Percentiles rank a stretch among this genome's conserved stretches.
Evolutionary conservation across 2,888 invertebrate species (phyloP).

Genomic region (Caenorhabditis parvicauda): DNA sequence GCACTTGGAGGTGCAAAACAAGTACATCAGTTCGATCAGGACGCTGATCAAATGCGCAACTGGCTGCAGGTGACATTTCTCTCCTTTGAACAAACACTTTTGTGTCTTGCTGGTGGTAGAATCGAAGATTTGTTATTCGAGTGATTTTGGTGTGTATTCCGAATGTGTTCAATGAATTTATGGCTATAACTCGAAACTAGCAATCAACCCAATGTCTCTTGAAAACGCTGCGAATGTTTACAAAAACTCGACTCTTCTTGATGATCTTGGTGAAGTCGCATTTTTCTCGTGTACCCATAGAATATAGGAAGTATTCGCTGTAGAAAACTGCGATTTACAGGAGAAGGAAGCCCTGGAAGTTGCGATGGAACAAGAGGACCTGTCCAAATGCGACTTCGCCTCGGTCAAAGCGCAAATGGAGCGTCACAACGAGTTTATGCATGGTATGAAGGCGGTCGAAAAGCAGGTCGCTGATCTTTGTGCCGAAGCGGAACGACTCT

Average conservation of each 20-base stretch:
- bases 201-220: too few species aligned
- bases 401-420: conserved; percentile 71
- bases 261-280: too few species aligned
- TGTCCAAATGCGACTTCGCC: conserved; percentile 69
- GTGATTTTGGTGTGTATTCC: conserved; percentile 56
- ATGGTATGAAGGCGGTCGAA: conserved; percentile 85
- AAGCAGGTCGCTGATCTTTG: conserved; percentile 74
- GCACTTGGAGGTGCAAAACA: conserved; percentile 79
- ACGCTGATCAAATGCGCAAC: conserved; percentile 90
- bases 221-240: too few species aligned
- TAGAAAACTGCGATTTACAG: too few species aligned
- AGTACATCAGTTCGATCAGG: conserved; percentile 85
- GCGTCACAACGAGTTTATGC: conserved; percentile 82
- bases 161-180: conserved; percentile 1
- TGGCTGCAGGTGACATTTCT: too few species aligned
- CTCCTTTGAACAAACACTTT: too few species aligned
- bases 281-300: background rate
- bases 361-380: conserved; percentile 80
- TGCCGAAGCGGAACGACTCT: conserved; percentile 74
- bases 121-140: too few species aligned
- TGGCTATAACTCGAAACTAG: too few species aligned
- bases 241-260: background rate
- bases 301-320: conserved; percentile 3
- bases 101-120: too few species aligned
- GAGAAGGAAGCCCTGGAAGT: conserved; percentile 83